phyloP scores from a whole-genome alignment of 1,140 invertebrate genomes.

The Druon quercuslanigerum region DNA sequence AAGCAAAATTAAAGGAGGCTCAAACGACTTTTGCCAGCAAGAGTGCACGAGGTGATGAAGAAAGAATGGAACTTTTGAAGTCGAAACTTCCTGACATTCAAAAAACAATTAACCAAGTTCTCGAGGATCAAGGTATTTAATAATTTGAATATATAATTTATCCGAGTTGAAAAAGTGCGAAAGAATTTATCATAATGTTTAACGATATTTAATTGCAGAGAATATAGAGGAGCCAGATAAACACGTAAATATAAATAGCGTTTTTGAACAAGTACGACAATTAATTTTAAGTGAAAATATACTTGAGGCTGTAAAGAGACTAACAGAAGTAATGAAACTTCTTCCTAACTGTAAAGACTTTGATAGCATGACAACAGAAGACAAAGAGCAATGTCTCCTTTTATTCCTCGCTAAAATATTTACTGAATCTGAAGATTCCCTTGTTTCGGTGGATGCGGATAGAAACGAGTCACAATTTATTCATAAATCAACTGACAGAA shows the following conservation, averaged over 20 bases:
- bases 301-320: slow-evolving; percentile 59
- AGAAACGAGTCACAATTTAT: neutral
- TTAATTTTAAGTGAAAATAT: slow-evolving; percentile 67
- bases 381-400: slow-evolving; percentile 64
- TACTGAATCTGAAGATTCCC: slow-evolving; percentile 60
- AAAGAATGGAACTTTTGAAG: slow-evolving; percentile 72
- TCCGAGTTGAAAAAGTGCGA: neutral
- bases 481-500: slow-evolving; percentile 46
- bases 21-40: slow-evolving; percentile 74
- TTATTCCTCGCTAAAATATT: slow-evolving; percentile 69
- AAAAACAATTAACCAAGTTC: slow-evolving; percentile 67
- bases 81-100: slow-evolving; percentile 67
- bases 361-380: slow-evolving; percentile 54
- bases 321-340: slow-evolving; percentile 55
- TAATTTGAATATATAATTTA: neutral
- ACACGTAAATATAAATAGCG: slow-evolving; percentile 53
- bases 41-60: slow-evolving; percentile 65
- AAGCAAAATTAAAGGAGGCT: slow-evolving; percentile 78
- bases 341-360: slow-evolving; percentile 56
- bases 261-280: slow-evolving; percentile 68
- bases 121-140: slow-evolving; percentile 53
- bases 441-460: neutral
- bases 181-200: neutral
- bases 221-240: slow-evolving; percentile 48
- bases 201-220: slow-evolving; percentile 37